Base-by-base conservation (phyloP, 2,888 invertebrate genomes). In the Acleris sparsana region DNA sequence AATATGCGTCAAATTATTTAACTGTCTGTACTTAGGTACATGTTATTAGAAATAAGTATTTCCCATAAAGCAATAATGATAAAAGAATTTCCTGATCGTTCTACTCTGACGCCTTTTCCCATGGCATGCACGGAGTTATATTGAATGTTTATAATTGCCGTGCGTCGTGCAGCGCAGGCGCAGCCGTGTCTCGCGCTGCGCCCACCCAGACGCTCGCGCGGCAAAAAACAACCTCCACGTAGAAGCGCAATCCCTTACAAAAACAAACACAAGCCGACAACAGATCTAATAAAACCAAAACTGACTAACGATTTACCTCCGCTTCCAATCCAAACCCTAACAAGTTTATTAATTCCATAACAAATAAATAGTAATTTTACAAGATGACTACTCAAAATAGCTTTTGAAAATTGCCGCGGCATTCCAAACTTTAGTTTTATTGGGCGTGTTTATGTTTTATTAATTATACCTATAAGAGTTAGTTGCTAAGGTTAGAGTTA, bases 261-360 rank as follows among this genome's bases (percentile, higher is more conserved):
- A 88, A 92, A 89, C 90, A 92, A 90, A 91, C 86, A 91, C 76
- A 83, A 80, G 80, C 89, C 87, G 86, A 84, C 88, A 88, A 85
- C 88, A 88, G 83, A 89, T 87, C 88, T 86, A 92, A 90, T 86
- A 92, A 90, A 89, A 91, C 86, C 83, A 91, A 87, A 88, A 87
- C 85, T 71, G 75, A 51, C 81, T 78, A 80, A 84, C 86, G 88
- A 90, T 89, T 89, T 87, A 88, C 89, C 86, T 89, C 80, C 84
- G 84, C 85, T 88, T 84, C 88, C 84, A 88, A 89, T 84, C 89
- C 84, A 88, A 89, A 87, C 87, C 85, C 85, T 91, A 92, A 92
- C 92, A 91, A 92, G 92, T 92, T 91, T 92, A 93, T 92, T 92
- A 92, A 92, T 91, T 89, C 86, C 82, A 85, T 87, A 89, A 86